These are phyloP conservation scores for Chrysopilus asiliformis DNA, from an alignment of 2,888 invertebrate species.

Conservation along the genomic window DNA sequence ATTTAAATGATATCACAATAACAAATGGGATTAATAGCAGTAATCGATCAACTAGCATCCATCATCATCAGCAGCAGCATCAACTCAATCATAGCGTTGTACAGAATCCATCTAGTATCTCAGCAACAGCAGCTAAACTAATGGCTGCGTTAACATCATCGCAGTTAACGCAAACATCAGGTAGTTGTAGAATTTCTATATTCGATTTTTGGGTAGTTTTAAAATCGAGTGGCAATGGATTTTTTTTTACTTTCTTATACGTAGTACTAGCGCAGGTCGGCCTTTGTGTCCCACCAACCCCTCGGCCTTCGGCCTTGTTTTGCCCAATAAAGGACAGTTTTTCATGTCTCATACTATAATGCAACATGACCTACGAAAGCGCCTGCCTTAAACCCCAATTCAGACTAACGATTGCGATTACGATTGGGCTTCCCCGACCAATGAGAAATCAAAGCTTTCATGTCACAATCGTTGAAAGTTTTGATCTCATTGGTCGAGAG, in stretches of 20 bases:
- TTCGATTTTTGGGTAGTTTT: not conserved
- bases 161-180: constrained; percentile 7
- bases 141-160: constrained; percentile 12
- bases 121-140: constrained; percentile 10
- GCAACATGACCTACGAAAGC: too few species aligned
- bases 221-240: not conserved
- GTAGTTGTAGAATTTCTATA: too few species aligned
- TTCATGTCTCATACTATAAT: too few species aligned
- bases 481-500: too few species aligned
- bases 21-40: constrained; percentile 3
- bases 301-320: too few species aligned
- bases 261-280: not conserved
- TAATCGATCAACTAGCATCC: not conserved
- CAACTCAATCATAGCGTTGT: not conserved
- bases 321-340: too few species aligned
- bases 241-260: not conserved
- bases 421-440: too few species aligned
- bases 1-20: constrained; percentile 3
- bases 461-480: too few species aligned
- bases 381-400: too few species aligned
- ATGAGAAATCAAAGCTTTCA: too few species aligned
- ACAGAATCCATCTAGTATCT: constrained; percentile 4
- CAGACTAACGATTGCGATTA: too few species aligned
- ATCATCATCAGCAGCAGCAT: constrained; percentile 8
- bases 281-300: not conserved